These are phyloP conservation scores for Lepidocyrtoides sp. DNA, from an alignment of 2,888 invertebrate species.

Conservation along the genomic window DNA sequence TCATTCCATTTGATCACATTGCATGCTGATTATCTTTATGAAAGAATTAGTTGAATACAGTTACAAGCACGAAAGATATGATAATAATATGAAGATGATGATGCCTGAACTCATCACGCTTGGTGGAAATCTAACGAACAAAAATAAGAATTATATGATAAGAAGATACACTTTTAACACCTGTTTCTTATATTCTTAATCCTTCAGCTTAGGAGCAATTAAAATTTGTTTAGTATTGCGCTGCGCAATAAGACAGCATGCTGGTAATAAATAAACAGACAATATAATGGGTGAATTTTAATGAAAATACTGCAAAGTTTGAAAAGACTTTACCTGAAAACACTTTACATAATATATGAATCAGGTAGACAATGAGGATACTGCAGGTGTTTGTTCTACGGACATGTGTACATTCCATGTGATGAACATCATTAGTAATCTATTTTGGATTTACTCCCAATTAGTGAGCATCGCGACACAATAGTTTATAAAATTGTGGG, in stretches of 20 bases:
- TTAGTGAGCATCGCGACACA: not conserved
- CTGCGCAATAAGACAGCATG: no score
- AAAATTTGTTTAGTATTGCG: no score
- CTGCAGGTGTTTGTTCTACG: no score
- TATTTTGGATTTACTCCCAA: not conserved
- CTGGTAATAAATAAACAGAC: not conserved
- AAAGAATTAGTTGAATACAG: constrained; percentile 32
- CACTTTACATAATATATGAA: no score
- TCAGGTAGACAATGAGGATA: no score
- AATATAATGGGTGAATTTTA: no score
- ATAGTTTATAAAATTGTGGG: no score
- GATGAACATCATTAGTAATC: not conserved
- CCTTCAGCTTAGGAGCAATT: not conserved
- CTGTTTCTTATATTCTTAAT: not conserved
- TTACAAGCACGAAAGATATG: not conserved
- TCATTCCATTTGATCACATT: not conserved
- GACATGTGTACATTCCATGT: no score
- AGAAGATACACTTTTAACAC: not conserved
- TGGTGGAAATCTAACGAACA: not conserved
- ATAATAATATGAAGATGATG: constrained; percentile 1
- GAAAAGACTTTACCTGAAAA: no score
- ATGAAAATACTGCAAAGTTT: no score
- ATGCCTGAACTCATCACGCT: not conserved
- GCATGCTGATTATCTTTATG: constrained; percentile 35
- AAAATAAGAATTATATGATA: not conserved